Evolutionary conservation across 2,888 invertebrate species (phyloP).

Genomic region (Eilema griseolum): DNA sequence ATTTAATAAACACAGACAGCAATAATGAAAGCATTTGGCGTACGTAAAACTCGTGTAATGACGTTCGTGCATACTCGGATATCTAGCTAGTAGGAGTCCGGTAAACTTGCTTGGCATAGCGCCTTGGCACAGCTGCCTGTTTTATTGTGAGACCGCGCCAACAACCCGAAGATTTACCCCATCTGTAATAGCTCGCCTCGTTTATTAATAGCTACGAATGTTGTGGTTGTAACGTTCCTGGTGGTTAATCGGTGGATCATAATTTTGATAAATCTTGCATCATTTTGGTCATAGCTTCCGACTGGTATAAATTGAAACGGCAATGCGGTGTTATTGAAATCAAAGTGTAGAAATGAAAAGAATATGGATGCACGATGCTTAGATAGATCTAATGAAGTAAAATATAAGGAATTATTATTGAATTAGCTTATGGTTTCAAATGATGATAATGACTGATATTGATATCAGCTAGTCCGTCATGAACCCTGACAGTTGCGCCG

Average conservation of each 20-base stretch:
- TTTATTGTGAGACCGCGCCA: constrained; percentile 75
- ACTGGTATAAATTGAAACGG: background rate
- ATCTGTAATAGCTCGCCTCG: constrained; percentile 68
- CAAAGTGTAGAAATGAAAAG: background rate
- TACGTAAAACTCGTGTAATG: constrained; percentile 40
- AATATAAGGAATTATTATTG: too few relatives aligned
- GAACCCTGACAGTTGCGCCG: background rate
- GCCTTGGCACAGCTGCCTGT: constrained; percentile 73
- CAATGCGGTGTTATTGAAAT: constrained; percentile 29
- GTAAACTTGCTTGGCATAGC: constrained; percentile 75
- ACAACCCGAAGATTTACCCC: constrained; percentile 72
- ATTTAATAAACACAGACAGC: constrained; percentile 11
- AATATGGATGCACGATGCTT: too few relatives aligned
- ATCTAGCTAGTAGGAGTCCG: constrained; percentile 47
- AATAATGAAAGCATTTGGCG: constrained; percentile 30
- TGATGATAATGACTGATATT: background rate
- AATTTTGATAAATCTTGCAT: constrained; percentile 66
- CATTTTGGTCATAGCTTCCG: constrained; percentile 37
- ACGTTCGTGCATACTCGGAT: constrained; percentile 39
- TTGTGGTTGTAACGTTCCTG: constrained; percentile 66
- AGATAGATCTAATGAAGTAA: too few relatives aligned
- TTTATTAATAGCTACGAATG: constrained; percentile 71
- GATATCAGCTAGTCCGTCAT: background rate
- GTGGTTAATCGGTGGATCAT: constrained; percentile 66
- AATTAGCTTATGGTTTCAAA: background rate